Evolutionary conservation across 2,888 invertebrate species (phyloP), one percentile per base, ranked within the genome.

Genomic region (Thelaira solivaga): DNA sequence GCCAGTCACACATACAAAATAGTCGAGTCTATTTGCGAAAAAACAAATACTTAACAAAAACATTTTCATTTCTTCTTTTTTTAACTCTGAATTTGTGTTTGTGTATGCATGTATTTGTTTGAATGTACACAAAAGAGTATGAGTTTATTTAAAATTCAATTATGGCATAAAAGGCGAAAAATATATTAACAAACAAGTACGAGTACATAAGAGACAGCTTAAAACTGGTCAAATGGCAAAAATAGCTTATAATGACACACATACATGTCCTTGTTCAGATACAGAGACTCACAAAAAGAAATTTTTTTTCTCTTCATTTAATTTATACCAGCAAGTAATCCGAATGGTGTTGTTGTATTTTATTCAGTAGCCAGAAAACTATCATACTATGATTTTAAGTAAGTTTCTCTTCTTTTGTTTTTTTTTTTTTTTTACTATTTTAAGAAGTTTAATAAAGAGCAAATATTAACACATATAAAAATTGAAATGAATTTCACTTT

Each of bases 131-230:
- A 22, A 34, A 4, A 41, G 41, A 39, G 68, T 68, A 69, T 59
- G 69, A 85, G 86, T 86, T 88, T 87, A 87, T 88, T 88, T 86
- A 88, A 88, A 88, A 88, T 88, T 88, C 88, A 88, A 88, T 88
- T 88, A 88, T 84, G 83, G 82, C 79, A 74, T 73, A 59, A 67
- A 49, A 68, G 64, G 69, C 74, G 77, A 74, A 77, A 80, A 75
- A 53, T 61, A 53, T 64, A 65, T 71, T 64, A 69, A 65, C 74
- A 61, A 74, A 65, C 36, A 78, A 47, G 34, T 39, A 65, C 36
- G 74, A 47, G 34, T 39, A 20, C 67, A 61, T 13, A 39, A 61
- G 53, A 75, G 61, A 67, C 51, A 75, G 67, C 74, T 75, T 75
- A 75, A 74, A 75, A 62, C 61, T 68, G 74, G 74, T 61, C 76